Percentiles rank a stretch among this genome's conserved stretches.
These are phyloP conservation scores for Rhabdophis nuchalis DNA, from an alignment of 2,797 vertebrate genomes.

Conservation along the genomic window DNA sequence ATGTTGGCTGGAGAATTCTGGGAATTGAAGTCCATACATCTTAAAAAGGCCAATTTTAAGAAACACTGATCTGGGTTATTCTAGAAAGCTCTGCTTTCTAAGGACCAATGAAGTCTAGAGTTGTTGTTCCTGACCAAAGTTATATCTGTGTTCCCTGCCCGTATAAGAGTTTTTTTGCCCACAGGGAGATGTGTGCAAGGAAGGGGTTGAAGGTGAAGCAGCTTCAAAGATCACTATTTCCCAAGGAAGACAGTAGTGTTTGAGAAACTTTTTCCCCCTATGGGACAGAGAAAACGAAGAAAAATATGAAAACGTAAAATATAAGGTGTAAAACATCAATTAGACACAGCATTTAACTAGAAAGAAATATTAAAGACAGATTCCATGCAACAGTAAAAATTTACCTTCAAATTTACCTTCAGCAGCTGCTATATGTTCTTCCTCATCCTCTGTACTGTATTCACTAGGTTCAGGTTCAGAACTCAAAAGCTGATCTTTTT, in stretches of 20 bases:
- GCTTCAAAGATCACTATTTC: background rate
- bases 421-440: slow-evolving; percentile 49
- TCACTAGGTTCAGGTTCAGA: slow-evolving; percentile 73
- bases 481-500: slow-evolving; percentile 57
- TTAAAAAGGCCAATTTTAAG: background rate
- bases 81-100: background rate
- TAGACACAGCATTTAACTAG: background rate
- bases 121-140: background rate
- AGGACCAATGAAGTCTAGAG: background rate
- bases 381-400: background rate
- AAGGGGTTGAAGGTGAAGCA: background rate
- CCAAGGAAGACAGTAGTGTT: background rate
- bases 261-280: background rate
- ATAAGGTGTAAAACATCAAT: background rate
- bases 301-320: background rate
- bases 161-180: background rate
- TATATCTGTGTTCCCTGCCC: background rate
- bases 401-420: slow-evolving; percentile 44
- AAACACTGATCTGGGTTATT: background rate
- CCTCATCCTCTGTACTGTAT: slow-evolving; percentile 70
- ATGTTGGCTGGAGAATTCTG: background rate
- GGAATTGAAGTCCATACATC: background rate
- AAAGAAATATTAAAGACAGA: background rate
- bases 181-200: background rate
- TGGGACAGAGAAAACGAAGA: slow-evolving; percentile 23